Conservation (phyloP, 2,113 vertebrate species). For the Taurulus bubalis region DNA sequence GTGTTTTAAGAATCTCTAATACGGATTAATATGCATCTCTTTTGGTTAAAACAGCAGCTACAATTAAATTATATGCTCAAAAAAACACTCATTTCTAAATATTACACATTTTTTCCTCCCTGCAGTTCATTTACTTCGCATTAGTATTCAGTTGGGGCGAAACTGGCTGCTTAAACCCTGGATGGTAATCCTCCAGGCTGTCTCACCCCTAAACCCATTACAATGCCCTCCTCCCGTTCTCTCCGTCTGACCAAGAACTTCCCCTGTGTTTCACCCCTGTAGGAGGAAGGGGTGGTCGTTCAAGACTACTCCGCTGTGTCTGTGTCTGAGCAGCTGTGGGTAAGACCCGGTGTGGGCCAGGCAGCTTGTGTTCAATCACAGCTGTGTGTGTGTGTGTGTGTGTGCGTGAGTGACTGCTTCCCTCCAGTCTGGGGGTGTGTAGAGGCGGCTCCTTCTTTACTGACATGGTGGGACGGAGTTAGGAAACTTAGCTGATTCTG, state of each 20-base stretch:
- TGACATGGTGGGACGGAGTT: background rate
- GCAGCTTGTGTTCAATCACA: conserved; percentile 49
- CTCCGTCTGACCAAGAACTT: conserved; percentile 48
- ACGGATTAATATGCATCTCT: conserved; percentile 2
- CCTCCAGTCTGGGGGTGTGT: conserved; percentile 14
- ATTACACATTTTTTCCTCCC: background rate
- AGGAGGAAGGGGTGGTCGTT: conserved; percentile 88
- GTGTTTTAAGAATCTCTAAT: background rate
- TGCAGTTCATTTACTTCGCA: conserved; percentile 34
- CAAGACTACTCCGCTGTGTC: conserved; percentile 82
- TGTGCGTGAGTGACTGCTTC: conserved; percentile 34
- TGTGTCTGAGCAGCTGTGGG: conserved; percentile 90
- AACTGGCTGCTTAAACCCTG: conserved; percentile 31
- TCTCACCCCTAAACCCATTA: conserved; percentile 55
- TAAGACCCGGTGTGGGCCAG: conserved; percentile 82
- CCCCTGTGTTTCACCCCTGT: conserved; percentile 84
- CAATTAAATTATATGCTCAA: conserved; percentile 2
- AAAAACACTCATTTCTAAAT: conserved; percentile 12
- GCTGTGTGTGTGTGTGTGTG: conserved; percentile 22
- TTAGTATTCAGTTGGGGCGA: conserved; percentile 69
- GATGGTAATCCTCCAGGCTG: conserved; percentile 58
- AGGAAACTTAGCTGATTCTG: conserved; percentile 9
- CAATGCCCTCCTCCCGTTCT: conserved; percentile 9
- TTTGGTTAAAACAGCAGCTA: conserved; percentile 7
- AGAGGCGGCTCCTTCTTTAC: background rate